Base-by-base conservation (phyloP, 2,888 invertebrate species). In the Alloplasta piceator region DNA sequence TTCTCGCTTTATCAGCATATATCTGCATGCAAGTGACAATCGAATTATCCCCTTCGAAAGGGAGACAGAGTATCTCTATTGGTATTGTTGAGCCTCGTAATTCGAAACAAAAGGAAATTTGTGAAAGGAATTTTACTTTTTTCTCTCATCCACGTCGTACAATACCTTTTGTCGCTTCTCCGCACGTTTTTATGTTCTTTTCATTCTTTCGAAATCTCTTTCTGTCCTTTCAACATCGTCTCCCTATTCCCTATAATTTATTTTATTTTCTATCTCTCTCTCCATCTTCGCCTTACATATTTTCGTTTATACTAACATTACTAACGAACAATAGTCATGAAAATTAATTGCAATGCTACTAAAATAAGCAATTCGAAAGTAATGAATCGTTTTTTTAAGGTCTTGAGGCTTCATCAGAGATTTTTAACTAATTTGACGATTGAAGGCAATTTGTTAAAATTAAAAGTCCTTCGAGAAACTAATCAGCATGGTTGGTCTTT, bases 1-100 rank as follows among this genome's bases (percentile, higher is more conserved):
- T 48, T 43, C 9, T 50, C 71, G 39, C 61, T 61, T 61, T 41
- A 48, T 9, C 7, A 43, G 41, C 48, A 67, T 43, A 63, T 12
- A 46, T 66, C 7, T 38, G 50, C 14, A 60, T 10, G 36, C 67
- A 6, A 66, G 76, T 39, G 80, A 80, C 80, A 77, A 80, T 80
- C 72, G 68, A 80, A 80, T 80, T 80, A 77, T 80, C 73, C 68
- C 73, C 73, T 68, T 68, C 73, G 77, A 73, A 73, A 26, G 26
- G 3, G 26, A 26, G 26, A 26, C 1, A 10, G 48, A 68, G 64
- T 80, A 48, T 80, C 80, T 77, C 72, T 77, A 80, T 80, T 77
- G 77, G 73, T 77, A 80, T 73, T 68, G 72, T 77, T 73, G 56
- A 67, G 66, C 46, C 14, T 14, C n/a, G 41, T 26, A 26, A 26